A percentile compares a stretch with the other conserved stretches of the same genome.
These are phyloP conservation scores for Nephrotoma flavescens DNA, from an alignment of 2,888 invertebrate species.

Conservation along the genomic window DNA sequence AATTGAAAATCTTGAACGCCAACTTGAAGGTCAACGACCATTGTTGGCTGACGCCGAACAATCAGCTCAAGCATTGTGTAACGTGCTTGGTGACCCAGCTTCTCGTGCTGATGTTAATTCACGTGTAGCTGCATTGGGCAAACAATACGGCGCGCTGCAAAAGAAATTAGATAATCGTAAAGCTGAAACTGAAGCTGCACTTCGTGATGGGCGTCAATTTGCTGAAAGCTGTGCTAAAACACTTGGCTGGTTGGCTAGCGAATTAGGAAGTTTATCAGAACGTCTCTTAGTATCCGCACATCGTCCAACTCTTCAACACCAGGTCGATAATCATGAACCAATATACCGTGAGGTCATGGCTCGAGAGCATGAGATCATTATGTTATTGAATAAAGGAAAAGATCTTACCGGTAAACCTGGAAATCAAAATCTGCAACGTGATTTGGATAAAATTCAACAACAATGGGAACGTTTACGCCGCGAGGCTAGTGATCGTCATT, in stretches of 20 bases:
- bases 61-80: slow-evolving; percentile 77
- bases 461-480: slow-evolving; percentile 87
- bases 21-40: slow-evolving; percentile 77
- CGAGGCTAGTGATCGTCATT: slow-evolving; percentile 74
- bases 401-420: slow-evolving; percentile 39
- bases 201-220: slow-evolving; percentile 79
- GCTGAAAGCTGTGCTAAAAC: slow-evolving; percentile 79
- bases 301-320: slow-evolving; percentile 63
- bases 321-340: slow-evolving; percentile 78
- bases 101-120: slow-evolving; percentile 81
- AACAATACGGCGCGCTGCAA: slow-evolving; percentile 77
- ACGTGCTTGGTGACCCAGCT: slow-evolving; percentile 77
- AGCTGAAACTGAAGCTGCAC: slow-evolving; percentile 76
- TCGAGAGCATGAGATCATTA: slow-evolving; percentile 84
- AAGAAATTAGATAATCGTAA: slow-evolving; percentile 80
- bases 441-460: slow-evolving; percentile 76
- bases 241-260: slow-evolving; percentile 76
- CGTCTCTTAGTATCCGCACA: slow-evolving; percentile 78
- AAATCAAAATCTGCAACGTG: slow-evolving; percentile 40
- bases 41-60: slow-evolving; percentile 75
- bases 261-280: slow-evolving; percentile 59
- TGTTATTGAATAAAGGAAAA: slow-evolving; percentile 81
- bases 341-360: slow-evolving; percentile 77
- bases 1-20: slow-evolving; percentile 74
- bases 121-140: slow-evolving; percentile 71